Base-by-base conservation (phyloP, 1,140 invertebrate species). In the Apolygus lucorum region DNA sequence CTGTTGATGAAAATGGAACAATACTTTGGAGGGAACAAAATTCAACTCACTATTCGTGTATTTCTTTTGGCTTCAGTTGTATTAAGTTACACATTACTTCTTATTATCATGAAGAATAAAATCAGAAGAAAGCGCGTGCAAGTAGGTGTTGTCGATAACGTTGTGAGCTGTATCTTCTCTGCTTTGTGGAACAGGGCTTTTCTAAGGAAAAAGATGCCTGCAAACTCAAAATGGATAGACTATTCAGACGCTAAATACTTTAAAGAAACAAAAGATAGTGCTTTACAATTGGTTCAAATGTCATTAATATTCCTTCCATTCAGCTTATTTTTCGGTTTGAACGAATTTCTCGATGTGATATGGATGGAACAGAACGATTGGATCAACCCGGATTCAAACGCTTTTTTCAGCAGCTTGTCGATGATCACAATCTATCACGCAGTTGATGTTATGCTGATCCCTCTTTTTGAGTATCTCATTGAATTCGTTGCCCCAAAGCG, bases 341-440 rank as follows among this genome's bases (percentile, higher is more conserved):
- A 59, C 54, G 54, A 59, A 22, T 59, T 59, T 21, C 54, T 59
- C 22, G 54, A 59, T 22, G 54, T 24, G 13, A 59, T 59, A 11
- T 59, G 54, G 54, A 59, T 59, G 54, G 54, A 59, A 24, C 54
- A 59, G 22, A 59, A 59, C 54, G 54, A 59, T 11, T 59, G 54
- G 54, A 59, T 59, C 22, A 22, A 4, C 2, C 22, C 54, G 11
- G 22, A 59, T 8, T 8, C 8, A 4, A 17, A 4, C 54, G 22
- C 54, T 4, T 59, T 59, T 22, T 11, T 59, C 11, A 24, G 54
- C 54, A 59, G 54, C 54, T 4, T 59, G 13, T 59, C 54, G 4
- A 59, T 59, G 4, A 59, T 59, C 8, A 59, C 54, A 14, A 22
- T 59, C 4, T 59, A 59, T 24, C 54, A 59, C 22, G 22, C 54